phyloP scores from a whole-genome alignment of 2,113 vertebrate genomes.

The Lipotes vexillifer region DNA sequence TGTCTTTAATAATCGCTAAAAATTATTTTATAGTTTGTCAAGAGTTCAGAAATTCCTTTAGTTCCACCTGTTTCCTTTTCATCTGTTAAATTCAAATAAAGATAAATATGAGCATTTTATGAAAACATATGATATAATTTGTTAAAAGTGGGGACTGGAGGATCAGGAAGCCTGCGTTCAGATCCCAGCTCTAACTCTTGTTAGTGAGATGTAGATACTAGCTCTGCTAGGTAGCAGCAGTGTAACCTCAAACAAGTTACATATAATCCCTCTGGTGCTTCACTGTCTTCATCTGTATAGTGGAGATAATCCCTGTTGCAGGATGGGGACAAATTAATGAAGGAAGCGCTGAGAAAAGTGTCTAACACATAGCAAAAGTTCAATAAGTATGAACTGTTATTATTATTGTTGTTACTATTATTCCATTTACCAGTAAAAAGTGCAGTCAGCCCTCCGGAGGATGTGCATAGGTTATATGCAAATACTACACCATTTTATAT shows the following conservation, averaged over 20 bases:
- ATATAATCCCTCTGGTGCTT: not conserved
- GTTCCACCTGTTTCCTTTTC: not conserved
- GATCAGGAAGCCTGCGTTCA: not conserved
- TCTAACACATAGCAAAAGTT: not conserved
- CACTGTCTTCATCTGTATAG: not conserved
- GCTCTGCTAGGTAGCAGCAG: not conserved
- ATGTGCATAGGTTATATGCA: not conserved
- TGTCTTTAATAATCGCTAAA: conserved; percentile 12
- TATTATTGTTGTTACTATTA: not conserved
- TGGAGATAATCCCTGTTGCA: not conserved
- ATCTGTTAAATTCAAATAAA: conserved; percentile 1
- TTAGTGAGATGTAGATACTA: not conserved
- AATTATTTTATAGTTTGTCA: not conserved
- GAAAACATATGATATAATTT: not conserved
- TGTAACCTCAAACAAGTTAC: not conserved
- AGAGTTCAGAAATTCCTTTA: conserved; percentile 15
- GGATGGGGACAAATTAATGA: not conserved
- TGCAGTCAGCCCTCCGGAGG: not conserved
- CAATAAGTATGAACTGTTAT: not conserved
- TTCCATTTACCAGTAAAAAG: not conserved
- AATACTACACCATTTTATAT: not conserved
- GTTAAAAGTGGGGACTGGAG: not conserved
- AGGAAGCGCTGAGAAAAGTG: not conserved
- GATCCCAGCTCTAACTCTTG: not conserved
- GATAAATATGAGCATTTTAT: not conserved